Base-by-base conservation (phyloP, 2,888 invertebrate genomes). In the Mechanitis messenoides region DNA sequence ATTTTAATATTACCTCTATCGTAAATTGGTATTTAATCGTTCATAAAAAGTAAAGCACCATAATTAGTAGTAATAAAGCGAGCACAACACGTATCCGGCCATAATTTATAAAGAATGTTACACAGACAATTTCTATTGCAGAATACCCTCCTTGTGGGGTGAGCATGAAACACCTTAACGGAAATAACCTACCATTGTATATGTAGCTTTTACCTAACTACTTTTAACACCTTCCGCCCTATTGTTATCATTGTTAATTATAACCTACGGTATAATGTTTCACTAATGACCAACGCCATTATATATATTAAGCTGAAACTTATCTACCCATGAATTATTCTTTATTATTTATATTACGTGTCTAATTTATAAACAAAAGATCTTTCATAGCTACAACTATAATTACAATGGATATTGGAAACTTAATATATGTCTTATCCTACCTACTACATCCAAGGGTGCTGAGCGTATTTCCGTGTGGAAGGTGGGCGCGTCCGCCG, bases 391-490 rank as follows among this genome's bases (percentile, higher is more conserved):
- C 20, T 20, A 20, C 20, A 20, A 20, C 38, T 7, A 9, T 9
- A 3, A 42, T 42, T 42, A 9, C 42, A 42, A 42, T 42, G 42
- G 9, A 9, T 42, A 42, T 5, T 7, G 42, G 7, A 9, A 9
- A 2, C 35, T 35, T 47, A n/a, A 31, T 11, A 31, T 50, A 50
- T 50, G 9, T 31, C 7, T 47, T 5, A 47, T 6, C 93, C 93
- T 82, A 95, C 95, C 93, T 69, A 94, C 93, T 68, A 95, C 94
- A 83, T 94, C 93, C 87, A 95, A 91, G 68, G 93, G 92, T 55
- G 93, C 92, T 45, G 92, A 91, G 55, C 92, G 92, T 74, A 92
- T 89, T 72, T 92, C 89, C 0, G 94, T 95, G 79, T 93, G 93
- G 82, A 95, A 95, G 69, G 92, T 92, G 33, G 94, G 94, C 2